Conservation (phyloP, 2,888 invertebrate species). For the Scaptomyza cyrtandrae region DNA sequence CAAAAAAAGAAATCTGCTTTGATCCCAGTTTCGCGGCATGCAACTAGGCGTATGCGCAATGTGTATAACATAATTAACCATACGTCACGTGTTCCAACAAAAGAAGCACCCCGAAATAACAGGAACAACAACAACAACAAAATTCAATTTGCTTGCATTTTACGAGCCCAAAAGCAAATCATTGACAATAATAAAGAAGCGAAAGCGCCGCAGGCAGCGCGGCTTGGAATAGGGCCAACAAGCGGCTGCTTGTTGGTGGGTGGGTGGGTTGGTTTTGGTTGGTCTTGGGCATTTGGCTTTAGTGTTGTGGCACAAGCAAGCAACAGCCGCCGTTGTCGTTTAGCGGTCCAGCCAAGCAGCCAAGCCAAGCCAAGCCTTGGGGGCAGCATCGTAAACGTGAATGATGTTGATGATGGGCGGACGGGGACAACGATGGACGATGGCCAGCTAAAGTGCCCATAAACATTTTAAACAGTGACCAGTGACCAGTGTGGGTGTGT, state of each 20-base stretch:
- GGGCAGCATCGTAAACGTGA: conserved; percentile 68
- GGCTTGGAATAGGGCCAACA: conserved; percentile 47
- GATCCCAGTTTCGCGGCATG: conserved; percentile 5
- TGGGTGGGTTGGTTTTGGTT: not conserved
- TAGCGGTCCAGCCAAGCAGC: not conserved
- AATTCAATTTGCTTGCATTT: conserved; percentile 79
- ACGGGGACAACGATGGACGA: conserved; percentile 55
- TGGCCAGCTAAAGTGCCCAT: conserved; percentile 72
- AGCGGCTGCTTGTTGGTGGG: conserved; percentile 12
- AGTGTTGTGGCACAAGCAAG: conserved; percentile 34
- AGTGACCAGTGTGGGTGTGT: conserved; percentile 27
- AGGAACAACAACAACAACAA: conserved; percentile 10
- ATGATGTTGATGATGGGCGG: conserved; percentile 73
- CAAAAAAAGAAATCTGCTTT: conserved; percentile 2
- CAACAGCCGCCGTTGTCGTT: conserved; percentile 54
- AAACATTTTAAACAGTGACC: conserved; percentile 66
- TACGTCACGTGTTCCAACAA: conserved; percentile 49
- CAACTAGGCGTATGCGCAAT: conserved; percentile 50
- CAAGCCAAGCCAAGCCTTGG: conserved; percentile 7
- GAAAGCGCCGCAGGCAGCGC: conserved; percentile 22
- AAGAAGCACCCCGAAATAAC: not conserved
- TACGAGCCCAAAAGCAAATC: conserved; percentile 75
- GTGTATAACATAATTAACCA: conserved; percentile 51
- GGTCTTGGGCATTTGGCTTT: not conserved
- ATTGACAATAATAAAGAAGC: conserved; percentile 75